Evolutionary conservation across 2,113 vertebrate species (phyloP), one percentile per base, ranked within the genome.

Genomic region (Australoheros scitulus): DNA sequence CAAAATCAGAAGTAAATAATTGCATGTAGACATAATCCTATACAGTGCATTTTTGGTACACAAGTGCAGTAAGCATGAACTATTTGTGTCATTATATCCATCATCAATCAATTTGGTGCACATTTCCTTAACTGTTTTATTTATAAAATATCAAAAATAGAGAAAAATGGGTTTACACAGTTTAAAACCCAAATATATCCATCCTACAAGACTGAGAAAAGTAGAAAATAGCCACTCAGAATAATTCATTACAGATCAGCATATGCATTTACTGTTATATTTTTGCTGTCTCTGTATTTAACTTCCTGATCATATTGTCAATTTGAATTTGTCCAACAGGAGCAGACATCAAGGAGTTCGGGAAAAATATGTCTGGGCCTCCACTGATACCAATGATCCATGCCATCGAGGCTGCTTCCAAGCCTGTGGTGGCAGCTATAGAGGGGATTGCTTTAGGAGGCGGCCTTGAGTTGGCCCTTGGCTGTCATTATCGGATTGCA

Each of bases 401-500:
- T 6, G 84, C 92, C 18, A 94, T 99, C 2, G 97, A 98, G 86
- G 94, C 92, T 26, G 89, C 88, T 1, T 26, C 93, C 87, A 99
- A 99, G 89, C 97, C 97, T 0, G 90, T 98, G 90, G 97, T 99
- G 86, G 98, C 98, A 1, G 97, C 97, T 61, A 97, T 99, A 58
- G 96, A 99, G 80, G 97, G 96, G 1, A 0, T 96, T 5, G 98
- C 98, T 43, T 80, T 99, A 2, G 98, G 98, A 24, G 98, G 98
- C 38, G 98, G 97, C 8, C 94, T 99, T 8, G 98, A 99, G 91
- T 83, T 99, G 77, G 97, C 97, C 0, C 94, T 99, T 47, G 96
- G 95, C 86, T 99, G 97, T 93, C 98, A 99, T 92, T 99, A 98
- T 88, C 96, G 98, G 41, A 79, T 99, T 3, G 96, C 97, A 38